Percentiles rank a stretch among this genome's conserved stretches.
phyloP scores from a whole-genome alignment of 2,797 vertebrate genomes.

The Eulemur coronatus region DNA sequence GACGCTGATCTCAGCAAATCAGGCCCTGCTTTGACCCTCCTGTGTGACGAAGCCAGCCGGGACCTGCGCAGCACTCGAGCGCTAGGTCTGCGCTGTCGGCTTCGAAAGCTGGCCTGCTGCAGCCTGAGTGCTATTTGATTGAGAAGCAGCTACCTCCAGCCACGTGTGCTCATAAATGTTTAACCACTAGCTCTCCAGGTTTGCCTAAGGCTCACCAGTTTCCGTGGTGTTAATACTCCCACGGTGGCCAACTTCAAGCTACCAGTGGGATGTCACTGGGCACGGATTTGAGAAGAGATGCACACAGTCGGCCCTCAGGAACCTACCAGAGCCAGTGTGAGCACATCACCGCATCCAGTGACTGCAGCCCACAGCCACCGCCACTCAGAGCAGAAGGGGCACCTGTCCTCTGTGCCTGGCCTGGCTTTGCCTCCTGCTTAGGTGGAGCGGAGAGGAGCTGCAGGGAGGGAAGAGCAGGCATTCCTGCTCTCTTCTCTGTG shows the following conservation, averaged over 20 bases:
- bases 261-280: background rate
- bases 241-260: background rate
- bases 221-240: background rate
- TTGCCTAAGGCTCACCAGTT: too few relatives aligned
- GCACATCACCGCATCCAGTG: rapidly evolving
- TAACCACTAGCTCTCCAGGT: background rate
- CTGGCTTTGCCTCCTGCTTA: background rate
- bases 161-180: background rate
- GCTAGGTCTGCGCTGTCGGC: background rate
- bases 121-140: background rate
- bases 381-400: background rate
- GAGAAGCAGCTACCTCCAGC: background rate
- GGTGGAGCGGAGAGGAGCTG: background rate
- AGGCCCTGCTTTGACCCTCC: background rate
- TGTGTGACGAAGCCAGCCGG: background rate
- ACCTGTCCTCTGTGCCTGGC: rapidly evolving
- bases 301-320: rapidly evolving
- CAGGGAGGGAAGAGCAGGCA: background rate
- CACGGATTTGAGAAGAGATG: background rate
- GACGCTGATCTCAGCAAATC: background rate
- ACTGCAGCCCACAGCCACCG: rapidly evolving
- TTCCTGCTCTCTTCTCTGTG: background rate
- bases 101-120: background rate
- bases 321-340: rapidly evolving
- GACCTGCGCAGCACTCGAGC: background rate